Evolutionary conservation across 1,140 invertebrate species (phyloP).

Genomic region (Papilio helenus): DNA sequence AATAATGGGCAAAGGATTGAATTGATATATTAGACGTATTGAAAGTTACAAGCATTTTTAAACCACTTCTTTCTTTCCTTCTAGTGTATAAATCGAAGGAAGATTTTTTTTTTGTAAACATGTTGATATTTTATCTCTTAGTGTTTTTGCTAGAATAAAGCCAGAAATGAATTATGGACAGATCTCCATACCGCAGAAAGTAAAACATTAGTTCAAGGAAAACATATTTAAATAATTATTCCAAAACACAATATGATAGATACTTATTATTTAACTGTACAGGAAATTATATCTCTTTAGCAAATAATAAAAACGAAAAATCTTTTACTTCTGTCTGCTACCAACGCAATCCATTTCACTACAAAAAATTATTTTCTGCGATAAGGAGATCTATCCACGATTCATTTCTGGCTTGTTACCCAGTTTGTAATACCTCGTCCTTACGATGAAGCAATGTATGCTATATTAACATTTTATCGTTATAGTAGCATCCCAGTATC

Average conservation of each 20-base stretch:
- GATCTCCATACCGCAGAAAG: too few species aligned
- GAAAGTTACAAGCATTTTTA: neutral
- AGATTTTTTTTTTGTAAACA: neutral
- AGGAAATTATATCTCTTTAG: slow-evolving; percentile 49
- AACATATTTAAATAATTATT: neutral
- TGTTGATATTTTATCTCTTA: too few species aligned
- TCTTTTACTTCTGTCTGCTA: slow-evolving; percentile 44
- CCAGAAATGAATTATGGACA: too few species aligned
- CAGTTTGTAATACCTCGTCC: neutral
- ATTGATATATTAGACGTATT: neutral
- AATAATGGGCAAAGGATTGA: slow-evolving; percentile 8
- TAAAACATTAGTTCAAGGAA: neutral
- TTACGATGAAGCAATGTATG: slow-evolving; percentile 19
- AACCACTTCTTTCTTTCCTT: neutral
- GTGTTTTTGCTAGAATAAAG: neutral
- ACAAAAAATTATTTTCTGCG: neutral
- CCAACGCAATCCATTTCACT: slow-evolving; percentile 40
- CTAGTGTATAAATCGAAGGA: neutral
- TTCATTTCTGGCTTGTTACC: neutral
- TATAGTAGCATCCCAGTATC: neutral
- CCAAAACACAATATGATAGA: slow-evolving; percentile 37
- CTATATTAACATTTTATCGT: neutral
- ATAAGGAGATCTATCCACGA: neutral
- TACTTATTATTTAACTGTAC: slow-evolving; percentile 42
- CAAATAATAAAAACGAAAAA: slow-evolving; percentile 48